These are phyloP conservation scores for Hemiprocne comata DNA, from an alignment of 2,113 vertebrate genomes.

Conservation along the genomic window DNA sequence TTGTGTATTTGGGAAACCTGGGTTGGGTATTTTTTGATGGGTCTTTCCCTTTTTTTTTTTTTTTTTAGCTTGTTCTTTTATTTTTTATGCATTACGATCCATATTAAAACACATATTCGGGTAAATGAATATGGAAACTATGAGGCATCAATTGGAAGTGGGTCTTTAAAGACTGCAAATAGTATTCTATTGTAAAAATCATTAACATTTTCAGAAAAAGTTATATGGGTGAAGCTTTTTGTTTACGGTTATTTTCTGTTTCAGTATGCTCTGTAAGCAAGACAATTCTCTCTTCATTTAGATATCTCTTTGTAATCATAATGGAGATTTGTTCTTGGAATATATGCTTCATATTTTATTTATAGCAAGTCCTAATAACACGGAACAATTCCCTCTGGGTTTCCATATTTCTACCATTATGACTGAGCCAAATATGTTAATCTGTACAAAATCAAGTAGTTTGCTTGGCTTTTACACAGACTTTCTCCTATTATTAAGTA, in stretches of 20 bases:
- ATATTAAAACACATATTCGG: not conserved
- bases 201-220: not conserved
- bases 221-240: not conserved
- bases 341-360: constrained; percentile 72
- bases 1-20: not conserved
- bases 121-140: not conserved
- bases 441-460: constrained; percentile 25
- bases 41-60: not conserved
- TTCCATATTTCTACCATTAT: constrained; percentile 48
- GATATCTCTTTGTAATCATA: constrained; percentile 57
- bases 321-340: constrained; percentile 67
- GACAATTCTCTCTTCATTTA: constrained; percentile 42
- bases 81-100: not conserved
- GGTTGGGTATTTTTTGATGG: fast-evolving
- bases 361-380: constrained; percentile 62
- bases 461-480: not conserved
- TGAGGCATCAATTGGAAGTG: not conserved
- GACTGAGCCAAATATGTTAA: constrained; percentile 48
- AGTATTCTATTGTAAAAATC: not conserved
- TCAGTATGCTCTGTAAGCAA: constrained; percentile 15
- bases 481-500: not conserved
- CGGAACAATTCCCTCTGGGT: constrained; percentile 41
- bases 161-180: not conserved
- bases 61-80: not conserved
- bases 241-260: constrained; percentile 17